phyloP scores from a whole-genome alignment of 2,888 invertebrate genomes.

The Agelastica alni region DNA sequence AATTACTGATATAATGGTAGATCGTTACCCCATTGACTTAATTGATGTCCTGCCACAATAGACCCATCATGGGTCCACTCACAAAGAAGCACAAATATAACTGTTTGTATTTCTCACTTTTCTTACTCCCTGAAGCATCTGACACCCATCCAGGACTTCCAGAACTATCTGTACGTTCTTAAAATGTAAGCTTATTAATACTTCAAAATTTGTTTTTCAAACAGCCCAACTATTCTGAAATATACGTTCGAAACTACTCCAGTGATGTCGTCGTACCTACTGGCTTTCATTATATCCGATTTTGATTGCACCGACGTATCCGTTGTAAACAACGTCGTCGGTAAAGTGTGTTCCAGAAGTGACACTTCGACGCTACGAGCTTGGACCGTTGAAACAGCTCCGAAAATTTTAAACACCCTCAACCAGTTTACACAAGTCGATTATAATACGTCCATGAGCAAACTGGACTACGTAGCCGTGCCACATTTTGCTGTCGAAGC shows the following conservation, averaged over 20 bases:
- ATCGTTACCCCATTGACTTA: too few species aligned
- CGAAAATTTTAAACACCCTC: conserved; percentile 30
- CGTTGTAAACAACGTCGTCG: conserved; percentile 9
- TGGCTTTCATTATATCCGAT: conserved; percentile 83
- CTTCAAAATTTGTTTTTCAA: too few species aligned
- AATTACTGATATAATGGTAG: too few species aligned
- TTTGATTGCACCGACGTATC: conserved; percentile 56
- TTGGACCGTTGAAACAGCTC: conserved; percentile 34
- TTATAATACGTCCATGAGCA: conserved; percentile 61
- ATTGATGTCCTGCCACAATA: too few species aligned
- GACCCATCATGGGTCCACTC: too few species aligned
- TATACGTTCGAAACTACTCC: conserved; percentile 55
- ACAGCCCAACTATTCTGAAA: not conserved
- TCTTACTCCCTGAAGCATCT: too few species aligned
- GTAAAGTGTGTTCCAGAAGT: conserved; percentile 38
- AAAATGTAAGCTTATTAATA: too few species aligned
- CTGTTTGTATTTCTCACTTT: too few species aligned
- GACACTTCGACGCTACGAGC: conserved; percentile 26
- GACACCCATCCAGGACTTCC: too few species aligned
- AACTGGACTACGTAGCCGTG: conserved; percentile 84
- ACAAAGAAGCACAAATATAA: too few species aligned
- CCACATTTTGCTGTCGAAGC: conserved; percentile 84
- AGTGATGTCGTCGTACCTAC: conserved; percentile 82
- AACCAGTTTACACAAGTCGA: conserved; percentile 37
- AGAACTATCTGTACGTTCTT: too few species aligned